Percentiles rank a stretch among this genome's conserved stretches.
Evolutionary conservation across 2,113 vertebrate species (phyloP).

Genomic region (Malurus melanocephalus): DNA sequence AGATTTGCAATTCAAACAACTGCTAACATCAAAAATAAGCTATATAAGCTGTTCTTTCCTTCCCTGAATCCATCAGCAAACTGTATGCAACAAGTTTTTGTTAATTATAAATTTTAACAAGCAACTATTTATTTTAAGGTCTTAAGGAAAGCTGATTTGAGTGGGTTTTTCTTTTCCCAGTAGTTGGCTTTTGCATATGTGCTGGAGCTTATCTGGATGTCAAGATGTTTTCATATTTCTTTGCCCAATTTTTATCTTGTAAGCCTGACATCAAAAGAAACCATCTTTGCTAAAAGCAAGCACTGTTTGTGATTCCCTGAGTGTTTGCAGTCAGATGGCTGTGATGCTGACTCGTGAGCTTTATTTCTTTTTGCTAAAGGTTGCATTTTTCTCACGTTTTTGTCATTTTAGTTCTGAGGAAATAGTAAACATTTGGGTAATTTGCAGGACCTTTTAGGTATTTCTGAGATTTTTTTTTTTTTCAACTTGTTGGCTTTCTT

Average conservation of each 20-base stretch:
- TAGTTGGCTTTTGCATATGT: not conserved
- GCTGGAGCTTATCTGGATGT: not conserved
- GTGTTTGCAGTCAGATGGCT: not conserved
- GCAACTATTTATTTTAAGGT: not conserved
- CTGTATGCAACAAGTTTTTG: not conserved
- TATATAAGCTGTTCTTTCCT: not conserved
- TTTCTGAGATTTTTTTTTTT: not conserved
- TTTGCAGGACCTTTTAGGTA: accelerated
- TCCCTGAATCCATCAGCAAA: not conserved
- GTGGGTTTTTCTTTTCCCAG: not conserved
- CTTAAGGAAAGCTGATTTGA: not conserved
- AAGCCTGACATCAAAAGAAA: not conserved
- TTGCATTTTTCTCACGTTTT: not conserved
- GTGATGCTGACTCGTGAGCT: not conserved
- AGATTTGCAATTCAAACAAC: constrained; percentile 18
- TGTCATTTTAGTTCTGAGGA: not conserved
- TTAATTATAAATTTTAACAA: not conserved
- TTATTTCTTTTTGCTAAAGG: not conserved
- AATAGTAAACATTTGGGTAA: not conserved
- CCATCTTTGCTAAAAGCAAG: not conserved
- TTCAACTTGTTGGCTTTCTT: not conserved
- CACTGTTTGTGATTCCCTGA: not conserved
- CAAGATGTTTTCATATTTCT: not conserved
- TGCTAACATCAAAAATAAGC: not conserved
- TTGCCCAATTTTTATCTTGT: not conserved